A percentile compares a stretch with the other conserved stretches of the same genome.
These are phyloP conservation scores for Oryzias sinensis DNA, from an alignment of 2,797 vertebrate species.

Conservation along the genomic window DNA sequence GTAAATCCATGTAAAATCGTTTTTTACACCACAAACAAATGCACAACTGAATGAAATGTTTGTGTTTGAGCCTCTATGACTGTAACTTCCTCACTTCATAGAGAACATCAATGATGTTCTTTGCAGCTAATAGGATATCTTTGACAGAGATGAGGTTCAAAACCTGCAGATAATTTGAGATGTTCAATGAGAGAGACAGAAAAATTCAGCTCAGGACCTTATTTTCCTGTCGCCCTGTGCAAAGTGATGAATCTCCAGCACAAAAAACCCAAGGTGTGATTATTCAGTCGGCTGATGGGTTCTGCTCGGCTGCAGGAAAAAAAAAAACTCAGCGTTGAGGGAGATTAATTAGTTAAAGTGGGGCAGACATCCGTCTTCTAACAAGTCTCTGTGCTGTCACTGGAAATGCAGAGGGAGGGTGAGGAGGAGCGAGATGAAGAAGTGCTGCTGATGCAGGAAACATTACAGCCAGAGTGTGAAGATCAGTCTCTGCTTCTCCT, in stretches of 20 bases:
- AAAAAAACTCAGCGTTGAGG: constrained; percentile 16
- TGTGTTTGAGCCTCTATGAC: no score
- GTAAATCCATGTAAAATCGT: no score
- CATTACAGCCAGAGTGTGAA: constrained; percentile 4
- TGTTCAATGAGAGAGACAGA: not conserved
- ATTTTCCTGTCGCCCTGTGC: constrained; percentile 33
- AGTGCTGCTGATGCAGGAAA: constrained; percentile 40
- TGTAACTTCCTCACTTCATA: no score
- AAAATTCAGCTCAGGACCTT: constrained; percentile 2
- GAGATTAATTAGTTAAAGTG: constrained; percentile 75
- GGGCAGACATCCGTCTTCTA: constrained; percentile 71
- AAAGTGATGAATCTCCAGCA: constrained; percentile 39
- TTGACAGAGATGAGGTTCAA: not conserved
- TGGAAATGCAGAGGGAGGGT: constrained; percentile 39
- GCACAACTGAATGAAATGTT: no score
- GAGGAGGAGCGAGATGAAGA: constrained; percentile 33
- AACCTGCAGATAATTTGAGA: not conserved
- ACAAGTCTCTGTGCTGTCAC: constrained; percentile 49
- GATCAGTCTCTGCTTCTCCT: constrained; percentile 12
- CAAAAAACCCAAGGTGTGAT: constrained; percentile 45
- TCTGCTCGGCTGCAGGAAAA: constrained; percentile 47
- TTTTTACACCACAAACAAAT: no score
- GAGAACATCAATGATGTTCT: not conserved
- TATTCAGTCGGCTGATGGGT: constrained; percentile 38
- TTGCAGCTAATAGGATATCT: not conserved